A percentile compares a stretch with the other conserved stretches of the same genome.
Conservation (phyloP, 2,888 invertebrate species). For the Diaprepes abbreviatus region DNA sequence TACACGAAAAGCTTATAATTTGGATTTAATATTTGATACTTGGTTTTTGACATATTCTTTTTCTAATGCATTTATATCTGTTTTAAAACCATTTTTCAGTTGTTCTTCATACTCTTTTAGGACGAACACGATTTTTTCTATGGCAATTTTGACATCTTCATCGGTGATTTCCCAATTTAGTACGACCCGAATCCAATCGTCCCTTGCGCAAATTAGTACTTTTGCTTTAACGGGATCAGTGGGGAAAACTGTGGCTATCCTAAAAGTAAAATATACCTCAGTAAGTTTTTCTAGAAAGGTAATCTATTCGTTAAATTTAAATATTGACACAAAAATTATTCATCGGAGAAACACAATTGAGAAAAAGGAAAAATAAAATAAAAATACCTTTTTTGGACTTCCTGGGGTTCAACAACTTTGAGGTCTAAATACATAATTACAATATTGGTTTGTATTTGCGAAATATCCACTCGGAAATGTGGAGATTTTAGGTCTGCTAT, state of each 20-base stretch:
- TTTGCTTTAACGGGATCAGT: conserved; percentile 70
- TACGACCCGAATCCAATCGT: conserved; percentile 77
- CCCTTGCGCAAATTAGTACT: conserved; percentile 74
- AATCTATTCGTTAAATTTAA: too few species aligned
- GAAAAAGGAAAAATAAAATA: too few species aligned
- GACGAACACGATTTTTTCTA: conserved; percentile 79
- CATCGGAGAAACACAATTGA: too few species aligned
- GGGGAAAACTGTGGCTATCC: conserved; percentile 68
- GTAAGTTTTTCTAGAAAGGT: too few species aligned
- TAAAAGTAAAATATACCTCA: too few species aligned
- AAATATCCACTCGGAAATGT: conserved; percentile 74
- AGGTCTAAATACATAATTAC: conserved; percentile 74
- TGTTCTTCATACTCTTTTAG: conserved; percentile 71
- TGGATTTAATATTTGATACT: background rate
- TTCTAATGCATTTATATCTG: background rate
- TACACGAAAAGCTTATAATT: too few species aligned
- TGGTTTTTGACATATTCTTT: background rate
- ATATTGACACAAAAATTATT: too few species aligned
- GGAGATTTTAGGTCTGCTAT: conserved; percentile 74
- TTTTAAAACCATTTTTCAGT: background rate
- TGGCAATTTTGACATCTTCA: conserved; percentile 76
- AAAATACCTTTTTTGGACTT: conserved; percentile 67
- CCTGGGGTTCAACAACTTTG: conserved; percentile 70
- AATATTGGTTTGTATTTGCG: conserved; percentile 81
- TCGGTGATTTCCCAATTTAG: conserved; percentile 80